A percentile compares a stretch with the other conserved stretches of the same genome.
These are phyloP conservation scores for Gymnodraco acuticeps DNA, from an alignment of 2,797 vertebrate genomes.

Conservation along the genomic window DNA sequence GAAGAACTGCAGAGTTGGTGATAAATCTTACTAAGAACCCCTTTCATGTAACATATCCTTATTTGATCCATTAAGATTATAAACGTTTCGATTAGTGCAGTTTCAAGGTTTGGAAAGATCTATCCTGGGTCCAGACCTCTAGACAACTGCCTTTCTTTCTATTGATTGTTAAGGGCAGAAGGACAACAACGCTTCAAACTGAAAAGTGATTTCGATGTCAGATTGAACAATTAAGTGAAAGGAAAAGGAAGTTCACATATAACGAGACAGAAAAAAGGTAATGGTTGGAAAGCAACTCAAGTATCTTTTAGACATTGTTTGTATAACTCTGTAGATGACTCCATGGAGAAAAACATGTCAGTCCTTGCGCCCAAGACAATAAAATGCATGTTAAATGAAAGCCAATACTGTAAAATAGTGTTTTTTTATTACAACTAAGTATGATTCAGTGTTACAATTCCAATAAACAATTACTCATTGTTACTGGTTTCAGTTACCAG, in stretches of 20 bases:
- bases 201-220: neutral
- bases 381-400: neutral
- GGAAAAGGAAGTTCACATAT: neutral
- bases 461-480: conserved; percentile 43
- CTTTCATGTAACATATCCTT: too few relatives aligned
- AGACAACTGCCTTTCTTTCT: neutral
- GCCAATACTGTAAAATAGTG: conserved; percentile 19
- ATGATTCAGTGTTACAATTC: conserved; percentile 41
- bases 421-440: neutral
- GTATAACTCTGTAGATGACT: neutral
- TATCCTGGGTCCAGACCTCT: neutral
- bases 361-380: neutral
- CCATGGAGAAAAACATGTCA: neutral
- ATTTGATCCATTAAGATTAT: neutral
- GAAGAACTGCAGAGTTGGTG: too few relatives aligned
- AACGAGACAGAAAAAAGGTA: neutral
- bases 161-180: neutral
- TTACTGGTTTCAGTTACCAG: conserved; percentile 30
- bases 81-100: conserved; percentile 5
- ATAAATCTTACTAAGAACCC: too few relatives aligned
- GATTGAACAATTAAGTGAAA: neutral
- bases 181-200: neutral
- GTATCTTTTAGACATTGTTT: neutral
- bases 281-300: neutral
- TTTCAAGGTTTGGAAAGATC: neutral